Evolutionary conservation across 2,888 invertebrate species (phyloP).

Genomic region (Teleiodes luculella): DNA sequence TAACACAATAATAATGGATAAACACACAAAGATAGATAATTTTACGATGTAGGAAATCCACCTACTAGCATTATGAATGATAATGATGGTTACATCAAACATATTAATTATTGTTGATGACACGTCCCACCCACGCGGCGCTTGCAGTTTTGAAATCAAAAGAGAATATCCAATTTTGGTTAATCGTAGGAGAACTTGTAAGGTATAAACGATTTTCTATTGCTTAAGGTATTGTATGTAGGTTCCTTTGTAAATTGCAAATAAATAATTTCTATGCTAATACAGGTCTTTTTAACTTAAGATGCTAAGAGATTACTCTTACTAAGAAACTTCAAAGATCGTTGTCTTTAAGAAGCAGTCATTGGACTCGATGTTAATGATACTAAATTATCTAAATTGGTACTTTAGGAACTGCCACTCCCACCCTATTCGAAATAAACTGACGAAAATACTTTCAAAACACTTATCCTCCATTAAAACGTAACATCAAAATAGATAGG

Average conservation of each 20-base stretch:
- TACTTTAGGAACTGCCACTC: too few relatives aligned
- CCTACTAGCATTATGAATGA: not conserved
- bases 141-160: conserved; percentile 10
- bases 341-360: not conserved
- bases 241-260: too few relatives aligned
- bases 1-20: not conserved
- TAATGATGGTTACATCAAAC: not conserved
- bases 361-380: too few relatives aligned
- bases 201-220: too few relatives aligned
- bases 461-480: conserved; percentile 6
- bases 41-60: not conserved
- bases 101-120: conserved; percentile 7
- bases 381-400: too few relatives aligned
- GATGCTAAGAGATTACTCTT: not conserved
- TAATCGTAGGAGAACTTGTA: conserved; percentile 9
- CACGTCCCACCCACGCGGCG: not conserved
- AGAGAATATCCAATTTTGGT: conserved; percentile 5
- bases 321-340: too few relatives aligned
- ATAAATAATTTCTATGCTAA: too few relatives aligned
- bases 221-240: too few relatives aligned
- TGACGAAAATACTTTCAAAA: not conserved
- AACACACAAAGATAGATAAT: not conserved
- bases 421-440: too few relatives aligned
- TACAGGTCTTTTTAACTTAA: too few relatives aligned
- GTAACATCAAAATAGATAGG: not conserved